Conservation (phyloP, 2,888 invertebrate species). For the Caenorhabditis japonica region DNA sequence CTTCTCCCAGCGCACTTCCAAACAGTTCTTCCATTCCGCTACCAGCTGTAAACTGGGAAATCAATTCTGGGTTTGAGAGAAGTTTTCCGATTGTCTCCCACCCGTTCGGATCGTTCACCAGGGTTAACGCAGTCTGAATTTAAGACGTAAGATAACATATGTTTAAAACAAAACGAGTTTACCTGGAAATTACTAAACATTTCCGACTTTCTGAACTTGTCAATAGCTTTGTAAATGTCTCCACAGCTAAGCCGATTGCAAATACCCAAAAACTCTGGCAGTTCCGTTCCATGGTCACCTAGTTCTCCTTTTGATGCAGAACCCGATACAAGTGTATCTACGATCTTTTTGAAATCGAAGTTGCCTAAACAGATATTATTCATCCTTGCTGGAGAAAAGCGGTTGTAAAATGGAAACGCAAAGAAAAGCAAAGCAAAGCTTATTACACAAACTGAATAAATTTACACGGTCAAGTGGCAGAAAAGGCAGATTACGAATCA, state of each 20-base stretch:
- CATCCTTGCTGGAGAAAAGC: conserved; percentile 1
- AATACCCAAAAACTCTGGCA: conserved; percentile 74
- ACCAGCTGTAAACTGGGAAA: conserved; percentile 70
- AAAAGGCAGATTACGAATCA: no score
- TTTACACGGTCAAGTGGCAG: conserved; percentile 38
- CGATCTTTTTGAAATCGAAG: conserved; percentile 70
- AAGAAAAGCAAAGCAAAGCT: conserved; percentile 18
- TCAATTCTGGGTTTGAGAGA: conserved; percentile 74
- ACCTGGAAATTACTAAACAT: conserved; percentile 77
- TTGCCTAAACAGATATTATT: conserved; percentile 43
- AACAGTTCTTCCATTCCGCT: conserved; percentile 66
- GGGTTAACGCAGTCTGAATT: conserved; percentile 73
- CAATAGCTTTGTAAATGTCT: conserved; percentile 75
- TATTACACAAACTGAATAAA: conserved; percentile 34
- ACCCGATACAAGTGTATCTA: conserved; percentile 67
- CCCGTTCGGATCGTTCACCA: conserved; percentile 76
- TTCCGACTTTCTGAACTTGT: conserved; percentile 74
- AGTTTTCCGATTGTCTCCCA: conserved; percentile 76
- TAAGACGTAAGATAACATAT: conserved; percentile 19
- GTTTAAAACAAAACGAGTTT: neutral
- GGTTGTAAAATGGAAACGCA: no score
- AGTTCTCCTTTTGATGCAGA: conserved; percentile 70
- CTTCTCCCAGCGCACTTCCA: conserved; percentile 65
- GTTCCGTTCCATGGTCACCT: conserved; percentile 73
- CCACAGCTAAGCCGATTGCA: conserved; percentile 74